A percentile compares a stretch with the other conserved stretches of the same genome.
Evolutionary conservation across 23 tunicate species (phyloP).

Genomic region (Ascidia mentula): DNA sequence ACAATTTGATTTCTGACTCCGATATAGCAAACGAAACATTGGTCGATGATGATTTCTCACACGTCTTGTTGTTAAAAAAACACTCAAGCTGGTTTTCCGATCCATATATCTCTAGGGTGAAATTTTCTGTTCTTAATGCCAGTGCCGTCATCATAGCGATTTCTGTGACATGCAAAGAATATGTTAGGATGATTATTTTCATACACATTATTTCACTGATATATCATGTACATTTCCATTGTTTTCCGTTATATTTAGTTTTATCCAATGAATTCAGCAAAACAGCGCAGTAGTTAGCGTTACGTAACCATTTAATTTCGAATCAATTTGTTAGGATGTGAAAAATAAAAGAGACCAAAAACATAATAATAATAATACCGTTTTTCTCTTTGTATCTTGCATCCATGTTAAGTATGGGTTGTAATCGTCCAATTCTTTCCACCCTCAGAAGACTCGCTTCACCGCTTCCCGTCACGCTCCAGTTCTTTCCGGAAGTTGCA

Average conservation of each 20-base stretch:
- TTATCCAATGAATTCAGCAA: no score
- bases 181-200: no score
- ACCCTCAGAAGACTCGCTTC: background rate
- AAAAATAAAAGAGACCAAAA: background rate
- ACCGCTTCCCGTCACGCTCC: background rate
- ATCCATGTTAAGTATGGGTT: background rate
- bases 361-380: background rate
- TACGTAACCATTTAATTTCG: no score
- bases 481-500: background rate
- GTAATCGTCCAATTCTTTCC: background rate
- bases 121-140: background rate
- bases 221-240: no score
- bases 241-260: no score
- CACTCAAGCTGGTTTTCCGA: background rate
- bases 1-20: background rate
- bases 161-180: background rate
- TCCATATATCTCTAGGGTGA: slow-evolving; percentile 6
- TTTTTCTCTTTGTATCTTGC: background rate
- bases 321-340: background rate
- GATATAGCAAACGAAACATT: background rate
- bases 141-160: background rate
- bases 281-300: no score
- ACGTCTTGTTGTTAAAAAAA: background rate
- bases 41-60: background rate
- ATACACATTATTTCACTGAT: no score